phyloP scores from a whole-genome alignment of 2,888 invertebrate species.

The Ectemnius cavifrons region DNA sequence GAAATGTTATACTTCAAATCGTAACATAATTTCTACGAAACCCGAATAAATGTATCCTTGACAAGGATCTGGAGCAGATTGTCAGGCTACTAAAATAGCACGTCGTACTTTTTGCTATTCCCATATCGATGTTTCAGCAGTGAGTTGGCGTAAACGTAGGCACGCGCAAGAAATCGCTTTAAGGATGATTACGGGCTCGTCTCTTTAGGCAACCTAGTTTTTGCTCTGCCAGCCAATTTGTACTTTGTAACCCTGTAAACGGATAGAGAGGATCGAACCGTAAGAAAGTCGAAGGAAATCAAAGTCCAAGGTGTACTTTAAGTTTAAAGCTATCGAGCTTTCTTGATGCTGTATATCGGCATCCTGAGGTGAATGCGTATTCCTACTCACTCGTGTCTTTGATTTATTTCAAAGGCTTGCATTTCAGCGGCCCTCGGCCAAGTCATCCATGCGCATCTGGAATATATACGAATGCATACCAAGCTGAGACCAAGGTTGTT shows the following conservation, averaged over 20 bases:
- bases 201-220: neutral
- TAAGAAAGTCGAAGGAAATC: no score
- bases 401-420: conserved; percentile 21
- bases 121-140: neutral
- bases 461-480: conserved; percentile 10
- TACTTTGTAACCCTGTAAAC: no score
- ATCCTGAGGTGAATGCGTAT: neutral
- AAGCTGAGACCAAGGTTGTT: neutral
- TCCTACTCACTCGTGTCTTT: neutral
- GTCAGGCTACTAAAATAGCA: neutral
- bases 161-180: neutral
- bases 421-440: conserved; percentile 5
- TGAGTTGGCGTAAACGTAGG: neutral
- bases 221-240: neutral
- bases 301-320: neutral
- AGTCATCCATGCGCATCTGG: conserved; percentile 8
- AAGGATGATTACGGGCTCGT: neutral
- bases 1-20: no score
- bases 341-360: neutral
- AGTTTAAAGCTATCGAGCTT: neutral
- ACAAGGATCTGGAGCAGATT: neutral
- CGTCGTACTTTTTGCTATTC: neutral
- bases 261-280: no score
- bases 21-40: no score
- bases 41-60: no score